Base-by-base conservation (phyloP, 2,888 invertebrate genomes). In the Bellardia pandia region DNA sequence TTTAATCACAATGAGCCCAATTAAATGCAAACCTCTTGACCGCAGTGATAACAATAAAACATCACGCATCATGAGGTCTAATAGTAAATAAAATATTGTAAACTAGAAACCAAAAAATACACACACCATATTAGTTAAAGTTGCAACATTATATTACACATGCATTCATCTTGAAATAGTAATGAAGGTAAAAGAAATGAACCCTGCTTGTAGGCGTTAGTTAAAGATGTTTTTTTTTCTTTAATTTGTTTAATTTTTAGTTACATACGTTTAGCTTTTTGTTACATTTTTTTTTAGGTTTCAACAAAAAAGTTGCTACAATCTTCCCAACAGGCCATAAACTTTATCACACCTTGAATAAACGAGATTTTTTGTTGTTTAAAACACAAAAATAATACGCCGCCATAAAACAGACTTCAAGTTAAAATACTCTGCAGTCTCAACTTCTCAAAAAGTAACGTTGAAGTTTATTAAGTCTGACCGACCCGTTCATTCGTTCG, bases 271-370 rank as follows among this genome's bases (percentile, higher is more conserved):
- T 68, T 48, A 5, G 9, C 48, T 23, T 60, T 68, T 42, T 64
- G 51, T 11, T 42, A 51, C 37, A 30, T 14, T 16, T 69, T 60
- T 48, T 11, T 3, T 48, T 53, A 16, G 8, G 23, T 56, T 56
- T 45, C 13, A 72, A 23, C 23, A 53, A 56, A 40, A 71, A 40
- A 56, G 16, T 51, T 45, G 60, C 51, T 45, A 23, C 14, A 58
- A 30, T 68, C 53, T 77, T 58, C 58, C 42, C 75, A 75, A 53
- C 79, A 60, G 68, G 60, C 74, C 79, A 53, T 79, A 74, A 79
- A 79, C 37, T 79, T 79, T 79, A 79, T 85, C 85, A 85, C 79
- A 85, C 85, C 75, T 85, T 75, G 58, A 78, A 79, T 51, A 85
- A 74, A 79, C 68, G 40, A 85, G 84, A 74, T 68, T 74, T 75